Evolutionary conservation across 2,113 vertebrate species (phyloP), one percentile per base, ranked within the genome.

Genomic region (Pterocles burchelli): DNA sequence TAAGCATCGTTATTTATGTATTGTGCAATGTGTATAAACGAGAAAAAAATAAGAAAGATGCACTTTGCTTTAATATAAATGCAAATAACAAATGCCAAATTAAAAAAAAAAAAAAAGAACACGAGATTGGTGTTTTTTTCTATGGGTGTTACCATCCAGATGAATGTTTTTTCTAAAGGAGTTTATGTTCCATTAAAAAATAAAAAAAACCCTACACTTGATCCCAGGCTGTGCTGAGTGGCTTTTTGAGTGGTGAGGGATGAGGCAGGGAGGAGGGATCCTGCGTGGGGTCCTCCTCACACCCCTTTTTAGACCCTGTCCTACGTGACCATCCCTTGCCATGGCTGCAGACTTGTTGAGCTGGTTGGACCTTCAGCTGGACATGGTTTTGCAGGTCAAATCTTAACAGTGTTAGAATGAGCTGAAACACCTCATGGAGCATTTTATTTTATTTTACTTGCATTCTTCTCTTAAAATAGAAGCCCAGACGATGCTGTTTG

Each of bases 41-140:
- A 99, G 98, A 99, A 99, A 98, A 75, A 99, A 98, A 97, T 98
- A 99, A 99, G 98, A 98, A 99, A 99, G 98, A 99, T 99, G 99
- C 99, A 99, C 99, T 99, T 99, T 99, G 99, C 99, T 99, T 98
- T 99, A 99, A 99, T 99, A 99, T 99, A 99, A 99, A 99, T 99
- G 99, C 99, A 99, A 98, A 99, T 98, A 99, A 99, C 98, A 99
- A 99, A 99, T 99, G 99, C 99, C 99, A 99, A 99, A 99, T 98
- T 98, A 98, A 98, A 98, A 98, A 99, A 98, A 98, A 96, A 84
- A 66, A 97, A 98, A 97, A 98, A 98, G 92, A 97, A 98, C 95
- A 98, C 73, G 43, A 95, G 92, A 95, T 97, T 95, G 77, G 96
- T 97, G 97, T 79, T 94, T 97, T 97, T 98, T 97, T 96, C 95